Evolutionary conservation across 1,140 invertebrate genomes (phyloP), one percentile per base, ranked within the genome.

Genomic region (Asobara japonica): DNA sequence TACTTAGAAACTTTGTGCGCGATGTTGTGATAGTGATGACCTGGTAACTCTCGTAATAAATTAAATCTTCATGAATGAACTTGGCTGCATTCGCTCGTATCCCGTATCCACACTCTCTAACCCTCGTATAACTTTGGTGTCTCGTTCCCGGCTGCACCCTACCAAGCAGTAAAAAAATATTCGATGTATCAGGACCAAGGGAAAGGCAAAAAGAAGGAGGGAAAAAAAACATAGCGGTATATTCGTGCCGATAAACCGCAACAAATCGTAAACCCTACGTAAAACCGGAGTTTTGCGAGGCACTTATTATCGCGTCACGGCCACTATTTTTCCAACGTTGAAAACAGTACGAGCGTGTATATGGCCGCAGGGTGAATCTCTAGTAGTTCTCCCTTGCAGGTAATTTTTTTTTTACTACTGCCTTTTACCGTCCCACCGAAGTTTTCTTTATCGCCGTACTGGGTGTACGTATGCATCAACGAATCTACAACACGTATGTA

Each of bases 231-330:
- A 22, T 56, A 56, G 51, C 51, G 51, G 22, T 27, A 56, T 45
- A 45, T 27, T 10, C 20, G 51, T 56, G 3, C 22, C 51, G 51
- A 56, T 56, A 56, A 74, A 74, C 69, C 48, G 56, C 73, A 74
- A 74, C 73, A 74, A 72, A 74, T 71, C 69, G 73, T 74, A 74
- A 74, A 74, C 38, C 65, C 30, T 45, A 16, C 31, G 51, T 64
- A 69, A 41, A 74, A 71, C 31, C 33, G 18, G 69, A 74, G 56
- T 72, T 74, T 74, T 74, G 73, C 51, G 69, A 69, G 61, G 69
- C 36, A 74, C 65, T 74, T 74, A 74, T 74, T 74, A 71, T 74
- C 73, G 64, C 30, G 41, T 74, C 45, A 18, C 51, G 27, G 60
- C 51, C 51, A 56, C 51, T 45, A 71, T 65, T 71, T 71, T 61